Percentiles rank a stretch among this genome's conserved stretches.
Conservation (phyloP, 2,888 invertebrate genomes). For the Himalopsyche kuldschensis region DNA sequence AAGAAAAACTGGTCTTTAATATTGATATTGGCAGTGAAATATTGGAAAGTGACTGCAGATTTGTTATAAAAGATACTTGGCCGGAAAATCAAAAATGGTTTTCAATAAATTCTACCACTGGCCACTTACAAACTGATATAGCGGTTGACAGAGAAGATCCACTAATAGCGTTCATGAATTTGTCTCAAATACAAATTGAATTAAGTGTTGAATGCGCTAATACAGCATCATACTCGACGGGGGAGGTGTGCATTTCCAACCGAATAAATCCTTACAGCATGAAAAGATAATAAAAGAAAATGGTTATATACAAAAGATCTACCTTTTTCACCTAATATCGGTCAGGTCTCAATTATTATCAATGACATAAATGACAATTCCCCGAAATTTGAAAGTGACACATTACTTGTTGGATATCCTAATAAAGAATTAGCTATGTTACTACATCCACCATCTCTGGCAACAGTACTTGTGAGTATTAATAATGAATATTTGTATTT, state of each 20-base stretch:
- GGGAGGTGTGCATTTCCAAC: conserved; percentile 31
- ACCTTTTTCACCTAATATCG: conserved; percentile 48
- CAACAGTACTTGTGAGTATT: conserved; percentile 53
- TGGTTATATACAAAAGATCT: conserved; percentile 55
- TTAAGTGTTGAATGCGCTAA: conserved; percentile 48
- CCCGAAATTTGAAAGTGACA: conserved; percentile 53
- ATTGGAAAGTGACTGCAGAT: conserved; percentile 46
- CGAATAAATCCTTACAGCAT: conserved; percentile 3
- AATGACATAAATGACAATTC: conserved; percentile 60
- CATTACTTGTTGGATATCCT: conserved; percentile 56
- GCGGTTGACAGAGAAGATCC: conserved; percentile 54
- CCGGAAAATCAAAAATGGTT: conserved; percentile 52
- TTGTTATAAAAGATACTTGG: conserved; percentile 49
- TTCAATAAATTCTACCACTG: conserved; percentile 47
- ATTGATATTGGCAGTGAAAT: conserved; percentile 46
- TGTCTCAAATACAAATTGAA: conserved; percentile 57
- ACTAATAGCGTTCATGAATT: conserved; percentile 54
- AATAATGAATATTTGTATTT: too few relatives aligned
- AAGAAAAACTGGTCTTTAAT: conserved; percentile 49
- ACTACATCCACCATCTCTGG: conserved; percentile 53
- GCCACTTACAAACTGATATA: conserved; percentile 43
- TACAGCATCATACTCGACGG: conserved; percentile 25
- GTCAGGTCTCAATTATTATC: conserved; percentile 55
- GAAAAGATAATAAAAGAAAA: conserved; percentile 47
- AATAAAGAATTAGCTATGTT: conserved; percentile 47